These are phyloP conservation scores for Myocastor coypus DNA, from an alignment of 2,113 vertebrate genomes.

Conservation along the genomic window DNA sequence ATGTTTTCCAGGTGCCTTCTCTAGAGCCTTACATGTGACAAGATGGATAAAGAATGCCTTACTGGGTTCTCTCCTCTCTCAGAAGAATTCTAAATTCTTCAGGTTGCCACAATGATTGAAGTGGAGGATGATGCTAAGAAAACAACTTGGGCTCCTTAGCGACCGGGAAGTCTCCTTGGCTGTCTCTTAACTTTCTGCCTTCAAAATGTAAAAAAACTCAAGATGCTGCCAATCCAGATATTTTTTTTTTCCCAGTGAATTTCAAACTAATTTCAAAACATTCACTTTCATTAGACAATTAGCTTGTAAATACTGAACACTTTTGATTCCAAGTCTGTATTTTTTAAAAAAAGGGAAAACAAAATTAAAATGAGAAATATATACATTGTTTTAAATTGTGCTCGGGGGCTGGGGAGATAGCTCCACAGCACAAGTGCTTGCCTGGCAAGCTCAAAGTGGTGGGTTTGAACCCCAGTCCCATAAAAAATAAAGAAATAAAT, in stretches of 20 bases:
- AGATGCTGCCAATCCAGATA: conserved; percentile 45
- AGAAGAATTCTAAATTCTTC: conserved; percentile 54
- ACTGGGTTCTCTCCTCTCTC: conserved; percentile 40
- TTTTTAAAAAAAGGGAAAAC: conserved; percentile 34
- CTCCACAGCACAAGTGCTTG: no score
- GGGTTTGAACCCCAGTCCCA: no score
- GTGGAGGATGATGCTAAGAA: conserved; percentile 29
- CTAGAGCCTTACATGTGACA: neutral
- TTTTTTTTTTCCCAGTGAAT: conserved; percentile 45
- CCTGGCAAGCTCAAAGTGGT: no score
- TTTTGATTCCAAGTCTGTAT: conserved; percentile 56
- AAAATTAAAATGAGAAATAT: conserved; percentile 55
- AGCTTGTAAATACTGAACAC: conserved; percentile 32
- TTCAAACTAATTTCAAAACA: conserved; percentile 65
- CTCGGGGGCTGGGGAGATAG: no score
- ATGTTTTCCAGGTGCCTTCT: neutral
- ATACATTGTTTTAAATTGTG: conserved; percentile 24
- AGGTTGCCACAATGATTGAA: conserved; percentile 27
- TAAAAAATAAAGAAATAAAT: no score
- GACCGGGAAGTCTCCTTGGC: conserved; percentile 26
- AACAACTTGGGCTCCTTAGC: conserved; percentile 38
- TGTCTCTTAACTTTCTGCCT: conserved; percentile 52
- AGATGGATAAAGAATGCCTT: conserved; percentile 36
- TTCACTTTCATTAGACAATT: neutral
- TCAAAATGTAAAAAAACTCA: conserved; percentile 45